Evolutionary conservation across 2,113 vertebrate genomes (phyloP), one percentile per base, ranked within the genome.

Genomic region (Oophaga pumilio): DNA sequence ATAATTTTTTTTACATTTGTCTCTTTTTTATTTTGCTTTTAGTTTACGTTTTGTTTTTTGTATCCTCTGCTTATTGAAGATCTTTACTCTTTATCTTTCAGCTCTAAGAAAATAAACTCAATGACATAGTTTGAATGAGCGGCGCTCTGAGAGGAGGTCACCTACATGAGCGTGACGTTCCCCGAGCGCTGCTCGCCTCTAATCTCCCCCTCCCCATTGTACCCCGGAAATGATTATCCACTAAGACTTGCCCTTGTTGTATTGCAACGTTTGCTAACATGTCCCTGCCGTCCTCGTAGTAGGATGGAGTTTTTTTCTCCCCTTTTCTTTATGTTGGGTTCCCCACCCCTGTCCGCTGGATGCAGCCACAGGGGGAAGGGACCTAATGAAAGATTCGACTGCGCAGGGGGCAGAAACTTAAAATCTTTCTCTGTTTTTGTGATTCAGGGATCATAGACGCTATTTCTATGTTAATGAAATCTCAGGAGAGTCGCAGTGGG

Each of bases 391-490:
- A 26, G 89, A 89, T 94, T 94, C 91, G 90, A 0, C 85, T 92
- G 82, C 89, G 84, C 82, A 12, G 94, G 91, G 93, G 52, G 89
- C 69, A 69, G 93, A 94, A 62, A 90, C 78, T 74, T 93, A 84
- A 91, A 93, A 82, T 90, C 89, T 92, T 89, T 94, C 95, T 98
- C 95, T 99, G 94, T 99, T 97, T 96, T 97, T 96, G 95, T 96
- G 94, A 93, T 98, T 92, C 97, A 99, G 98, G 97, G 97, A 99
- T 94, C 98, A 99, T 96, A 98, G 97, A 94, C 97, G 98, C 83
- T 99, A 99, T 97, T 99, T 99, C 96, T 99, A 99, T 96, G 96
- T 99, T 96, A 98, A 98, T 90, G 97, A 99, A 92, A 97, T 95
- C 92, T 97, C 97, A 62, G 96, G 94, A 93, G 95, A 96, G 90